Evolutionary conservation across 2,113 vertebrate genomes (phyloP), one percentile per base, ranked within the genome.

Genomic region (Nothocercus nigrocapillus): DNA sequence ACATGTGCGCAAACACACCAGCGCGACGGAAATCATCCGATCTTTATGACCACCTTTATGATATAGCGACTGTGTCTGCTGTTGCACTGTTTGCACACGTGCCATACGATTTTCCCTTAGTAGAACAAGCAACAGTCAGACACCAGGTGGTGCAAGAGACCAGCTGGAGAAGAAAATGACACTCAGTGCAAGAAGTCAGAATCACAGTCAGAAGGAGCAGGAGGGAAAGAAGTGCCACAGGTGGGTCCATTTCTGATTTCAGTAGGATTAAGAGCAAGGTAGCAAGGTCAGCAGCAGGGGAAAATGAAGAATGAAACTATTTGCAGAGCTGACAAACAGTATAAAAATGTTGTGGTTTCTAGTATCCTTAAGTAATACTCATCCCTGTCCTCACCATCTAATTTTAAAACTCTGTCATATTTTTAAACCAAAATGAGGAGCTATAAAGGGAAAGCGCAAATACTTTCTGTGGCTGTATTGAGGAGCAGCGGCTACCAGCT

Each of bases 81-180:
- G 34, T 22, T 74, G 44, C 1, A 69, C 34, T 7, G 13, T 20
- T 47, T 20, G 45, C 45, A 47, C 44, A 18, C 45, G 4, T 9
- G 19, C 19, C 19, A 9, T 47, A 20, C 21, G 11, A 18, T 81
- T 94, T 74, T 66, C 54, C 63, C 30, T 36, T n/a, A 68, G 4
- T 28, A n/a, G 27, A 93, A 51, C 10, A 27, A 81, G 61, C 28
- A 36, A 28, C 11, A 49, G 42, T 28, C 30, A 13, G 49, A 81
- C 97, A 91, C 87, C 86, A 96, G 96, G 81, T 94, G 97, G 96
- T 53, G 92, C 70, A 0, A 2, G 64, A 96, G 68, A 58, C 75
- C 21, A 58, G 18, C 22, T 27, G 59, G 69, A 89, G 93, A 69
- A 79, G 45, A 88, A 86, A 85, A 44, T 30, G 74, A 79, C 66